Percentiles rank a stretch among this genome's conserved stretches.
Conservation (phyloP, 2,888 invertebrate genomes). For the Caenorhabditis wallacei region DNA sequence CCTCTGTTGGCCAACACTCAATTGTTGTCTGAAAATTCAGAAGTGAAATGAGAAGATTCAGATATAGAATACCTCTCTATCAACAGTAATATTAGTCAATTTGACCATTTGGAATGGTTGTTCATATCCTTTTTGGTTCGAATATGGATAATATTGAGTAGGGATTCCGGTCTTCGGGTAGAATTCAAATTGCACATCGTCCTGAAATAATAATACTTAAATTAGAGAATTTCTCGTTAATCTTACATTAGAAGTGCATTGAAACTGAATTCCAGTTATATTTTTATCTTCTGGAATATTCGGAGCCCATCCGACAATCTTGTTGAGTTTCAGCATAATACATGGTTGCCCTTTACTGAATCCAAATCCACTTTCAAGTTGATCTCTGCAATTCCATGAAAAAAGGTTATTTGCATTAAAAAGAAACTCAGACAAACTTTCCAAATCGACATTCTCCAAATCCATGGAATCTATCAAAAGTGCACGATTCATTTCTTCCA, state of each 20-base stretch:
- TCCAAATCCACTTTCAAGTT: constrained; percentile 60
- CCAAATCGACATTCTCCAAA: constrained; percentile 58
- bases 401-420: background rate
- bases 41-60: background rate
- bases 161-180: constrained; percentile 62
- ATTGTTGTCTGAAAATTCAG: constrained; percentile 40
- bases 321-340: constrained; percentile 66
- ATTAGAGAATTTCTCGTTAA: background rate
- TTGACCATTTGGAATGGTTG: constrained; percentile 66
- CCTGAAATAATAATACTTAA: constrained; percentile 17
- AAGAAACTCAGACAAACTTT: constrained; percentile 15
- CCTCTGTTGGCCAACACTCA: constrained; percentile 44
- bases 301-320: constrained; percentile 61
- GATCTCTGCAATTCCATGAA: constrained; percentile 27
- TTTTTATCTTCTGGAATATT: background rate
- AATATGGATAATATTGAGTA: constrained; percentile 58
- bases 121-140: constrained; percentile 59
- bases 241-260: constrained; percentile 37
- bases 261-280: constrained; percentile 47
- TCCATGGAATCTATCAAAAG: constrained; percentile 41
- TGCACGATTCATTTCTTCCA: constrained; percentile 35
- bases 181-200: constrained; percentile 52
- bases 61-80: constrained; percentile 21
- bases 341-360: constrained; percentile 66
- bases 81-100: constrained; percentile 47